Base-by-base conservation (phyloP, 2,113 vertebrate genomes). In the Ceratotherium simum region DNA sequence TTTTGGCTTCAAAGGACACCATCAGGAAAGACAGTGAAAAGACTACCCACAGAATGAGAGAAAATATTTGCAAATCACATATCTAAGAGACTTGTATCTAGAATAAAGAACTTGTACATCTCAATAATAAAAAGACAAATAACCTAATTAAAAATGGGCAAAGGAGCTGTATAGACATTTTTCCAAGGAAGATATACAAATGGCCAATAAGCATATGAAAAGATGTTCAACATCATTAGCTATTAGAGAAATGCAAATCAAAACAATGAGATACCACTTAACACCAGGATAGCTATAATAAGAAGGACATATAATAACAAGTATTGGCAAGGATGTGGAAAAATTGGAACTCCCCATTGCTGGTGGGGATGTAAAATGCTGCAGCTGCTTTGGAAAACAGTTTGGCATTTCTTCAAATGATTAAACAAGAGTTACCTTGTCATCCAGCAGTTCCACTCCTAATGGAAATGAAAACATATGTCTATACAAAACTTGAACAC, bases 381-480 rank as follows among this genome's bases (percentile, higher is more conserved):
- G 9, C 14, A 60, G 8, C 23, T 85, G 46, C 79, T 90, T n/a
- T 80, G 33, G 58, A 72, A 97, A 92, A 88, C 42, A 84, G 56
- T 72, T 75, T 92, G 76, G 21, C 23, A 89, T 54, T 67, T 96
- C 48, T 69, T 92, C 78, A 96, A 91, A 91, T 6, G 20, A 39
- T 67, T 60, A 90, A 87, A 83, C 56, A 92, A 92, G 46, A 76
- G 33, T 69, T 73, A 62, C 39, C 23, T 20, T 54, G 51, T 83
- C 56, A 84, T 60, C 23, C n/a, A 81, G 58, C 18, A 92, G n/a
- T 90, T 81, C 33, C n/a, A 60, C 23, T 75, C 27, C 33, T 80
- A 62, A 90, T 80, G 8, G n/a, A 90, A 54, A 80, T 84, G 78
- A 89, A 88, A 94, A 79, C 8, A 78, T 39, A 62, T 54, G 6